Percentiles rank a stretch among this genome's conserved stretches.
Evolutionary conservation across 2,797 vertebrate genomes (phyloP).

Genomic region (Phalanger gymnotis): DNA sequence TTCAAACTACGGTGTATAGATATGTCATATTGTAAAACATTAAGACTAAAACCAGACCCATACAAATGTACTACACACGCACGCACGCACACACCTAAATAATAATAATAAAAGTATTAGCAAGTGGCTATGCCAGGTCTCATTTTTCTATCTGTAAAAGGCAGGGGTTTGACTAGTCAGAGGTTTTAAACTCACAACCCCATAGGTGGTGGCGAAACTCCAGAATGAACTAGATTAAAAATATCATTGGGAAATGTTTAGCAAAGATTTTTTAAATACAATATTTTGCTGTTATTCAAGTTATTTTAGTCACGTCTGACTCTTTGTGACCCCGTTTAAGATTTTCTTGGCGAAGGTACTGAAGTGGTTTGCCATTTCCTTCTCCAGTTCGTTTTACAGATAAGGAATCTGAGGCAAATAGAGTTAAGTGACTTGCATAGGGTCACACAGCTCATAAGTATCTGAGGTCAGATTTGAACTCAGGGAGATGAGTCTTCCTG

Average conservation of each 20-base stretch:
- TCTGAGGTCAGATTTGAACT: neutral
- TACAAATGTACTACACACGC: neutral
- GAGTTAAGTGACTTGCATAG: neutral
- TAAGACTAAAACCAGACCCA: neutral
- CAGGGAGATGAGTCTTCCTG: neutral
- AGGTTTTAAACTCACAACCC: neutral
- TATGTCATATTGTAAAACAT: neutral
- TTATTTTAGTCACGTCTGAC: too few relatives aligned
- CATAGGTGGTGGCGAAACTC: neutral
- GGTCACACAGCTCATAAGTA: neutral
- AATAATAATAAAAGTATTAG: neutral
- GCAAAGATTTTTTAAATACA: neutral
- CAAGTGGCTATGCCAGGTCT: neutral
- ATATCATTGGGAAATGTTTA: neutral
- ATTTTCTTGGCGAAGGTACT: neutral
- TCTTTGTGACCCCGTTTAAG: neutral
- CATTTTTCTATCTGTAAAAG: neutral
- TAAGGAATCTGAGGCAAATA: neutral
- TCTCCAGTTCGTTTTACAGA: neutral
- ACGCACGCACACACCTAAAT: neutral
- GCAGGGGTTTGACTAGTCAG: neutral
- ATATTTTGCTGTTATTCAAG: neutral
- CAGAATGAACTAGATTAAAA: neutral
- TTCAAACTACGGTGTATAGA: slow-evolving; percentile 11
- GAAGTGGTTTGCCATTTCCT: neutral